Base-by-base conservation (phyloP, 1,140 invertebrate genomes). In the Eumeta japonica region DNA sequence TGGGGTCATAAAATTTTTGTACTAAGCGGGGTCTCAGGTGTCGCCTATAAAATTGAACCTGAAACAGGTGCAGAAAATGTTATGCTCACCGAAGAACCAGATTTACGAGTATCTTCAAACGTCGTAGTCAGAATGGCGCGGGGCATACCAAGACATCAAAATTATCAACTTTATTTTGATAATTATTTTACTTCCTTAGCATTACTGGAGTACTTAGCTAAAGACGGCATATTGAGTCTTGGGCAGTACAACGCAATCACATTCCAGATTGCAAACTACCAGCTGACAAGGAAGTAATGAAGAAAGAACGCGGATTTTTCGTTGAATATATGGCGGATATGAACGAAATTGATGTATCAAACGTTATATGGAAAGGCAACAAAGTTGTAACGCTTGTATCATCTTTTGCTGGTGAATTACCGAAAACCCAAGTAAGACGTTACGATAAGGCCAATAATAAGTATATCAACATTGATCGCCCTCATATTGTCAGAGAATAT, bases 1-100 rank as follows among this genome's bases (percentile, higher is more conserved):
- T 55, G 55, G 52, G 55, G 52, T 1, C 56, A 48, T 28, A 54
- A 58, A 39, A 40, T 56, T 11, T 73, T 45, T 52, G 63, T 68
- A 10, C 35, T 70, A 10, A 50, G 57, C 57, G 62, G 59, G 10
- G 53, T 62, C 18, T 50, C 43, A 24, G 64, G 62, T 4, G 67
- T 47, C 38, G 55, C 52, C 1, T 70, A 65, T 43, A 55, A 67
- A 45, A 48, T 47, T 33, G 62, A 66, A 49, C 43, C 52, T 11
- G 52, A 66, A 40, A 55, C 53, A 36, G 61, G 48, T 11, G 17
- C 20, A 16, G 39, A 50, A 41, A 53, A 52, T 41, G 18, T 45
- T 14, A 34, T 37, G 2, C 10, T 16, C 10, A 15, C 9, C 7
- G 34, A 15, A 16, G 45, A 57, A 19, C 42, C 42, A 18, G 46